phyloP scores from a whole-genome alignment of 1,140 invertebrate species.

The Metaphire vulgaris region DNA sequence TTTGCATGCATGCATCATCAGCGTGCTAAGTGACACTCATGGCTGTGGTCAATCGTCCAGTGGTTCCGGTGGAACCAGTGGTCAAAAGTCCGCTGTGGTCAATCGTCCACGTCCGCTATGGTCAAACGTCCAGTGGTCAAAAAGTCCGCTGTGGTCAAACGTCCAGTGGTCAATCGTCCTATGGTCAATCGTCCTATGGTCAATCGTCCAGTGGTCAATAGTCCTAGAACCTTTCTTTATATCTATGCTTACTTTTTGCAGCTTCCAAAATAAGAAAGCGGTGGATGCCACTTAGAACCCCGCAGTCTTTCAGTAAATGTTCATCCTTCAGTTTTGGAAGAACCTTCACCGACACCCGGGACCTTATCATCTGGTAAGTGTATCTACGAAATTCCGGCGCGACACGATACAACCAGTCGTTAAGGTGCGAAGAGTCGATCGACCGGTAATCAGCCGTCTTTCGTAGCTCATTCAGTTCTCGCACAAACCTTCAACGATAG shows the following conservation, averaged over 20 bases:
- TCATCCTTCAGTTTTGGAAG: constrained; percentile 71
- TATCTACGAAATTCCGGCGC: constrained; percentile 90
- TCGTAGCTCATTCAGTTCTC: constrained; percentile 89
- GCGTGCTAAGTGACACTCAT: too few relatives aligned
- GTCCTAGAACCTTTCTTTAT: too few relatives aligned
- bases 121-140: too few relatives aligned
- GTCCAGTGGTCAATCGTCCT: too few relatives aligned
- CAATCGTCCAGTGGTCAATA: too few relatives aligned
- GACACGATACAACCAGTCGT: constrained; percentile 79
- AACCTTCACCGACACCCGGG: constrained; percentile 81
- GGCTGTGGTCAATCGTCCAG: too few relatives aligned
- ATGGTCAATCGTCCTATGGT: too few relatives aligned
- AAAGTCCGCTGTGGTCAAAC: too few relatives aligned
- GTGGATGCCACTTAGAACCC: constrained; percentile 89
- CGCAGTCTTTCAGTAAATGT: constrained; percentile 79
- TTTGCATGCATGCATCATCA: too few relatives aligned
- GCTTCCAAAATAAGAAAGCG: constrained; percentile 79
- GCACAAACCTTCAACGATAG: constrained; percentile 79
- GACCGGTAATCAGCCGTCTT: constrained; percentile 96
- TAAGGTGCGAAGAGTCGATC: constrained; percentile 76
- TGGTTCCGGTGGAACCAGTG: too few relatives aligned
- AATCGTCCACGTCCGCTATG: too few relatives aligned
- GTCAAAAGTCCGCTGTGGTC: too few relatives aligned
- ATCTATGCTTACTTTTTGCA: constrained; percentile 71
- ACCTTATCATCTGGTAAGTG: constrained; percentile 91